Percentiles rank a stretch among this genome's conserved stretches.
These are phyloP conservation scores for Rhagonycha lutea DNA, from an alignment of 2,888 invertebrate species.

Conservation along the genomic window DNA sequence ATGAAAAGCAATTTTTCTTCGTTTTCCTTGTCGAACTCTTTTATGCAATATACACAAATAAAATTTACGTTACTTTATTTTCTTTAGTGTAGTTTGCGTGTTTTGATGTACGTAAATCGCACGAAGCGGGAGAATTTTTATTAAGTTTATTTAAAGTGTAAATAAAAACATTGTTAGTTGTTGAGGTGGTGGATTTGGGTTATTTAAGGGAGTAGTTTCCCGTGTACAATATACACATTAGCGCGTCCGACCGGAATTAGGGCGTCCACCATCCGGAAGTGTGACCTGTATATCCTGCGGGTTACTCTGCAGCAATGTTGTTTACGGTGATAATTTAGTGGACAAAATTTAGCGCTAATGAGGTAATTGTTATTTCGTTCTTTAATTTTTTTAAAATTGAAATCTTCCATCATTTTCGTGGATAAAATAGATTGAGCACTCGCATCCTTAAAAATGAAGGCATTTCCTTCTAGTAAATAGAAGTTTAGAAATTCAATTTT, in stretches of 20 bases:
- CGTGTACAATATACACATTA: slow-evolving; percentile 31
- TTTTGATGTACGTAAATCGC: neutral
- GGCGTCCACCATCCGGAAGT: slow-evolving; percentile 33
- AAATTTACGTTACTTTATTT: neutral
- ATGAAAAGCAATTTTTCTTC: neutral
- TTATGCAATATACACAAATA: neutral
- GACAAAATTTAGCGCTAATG: slow-evolving; percentile 11
- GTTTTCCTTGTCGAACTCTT: neutral
- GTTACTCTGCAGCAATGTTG: slow-evolving; percentile 26
- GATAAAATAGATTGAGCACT: neutral
- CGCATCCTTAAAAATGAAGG: neutral
- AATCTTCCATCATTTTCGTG: neutral
- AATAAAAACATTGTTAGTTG: slow-evolving; percentile 6
- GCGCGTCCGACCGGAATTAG: slow-evolving; percentile 34
- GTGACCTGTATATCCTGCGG: slow-evolving; percentile 35
- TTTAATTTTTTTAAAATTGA: neutral
- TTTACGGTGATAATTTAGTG: slow-evolving; percentile 22
- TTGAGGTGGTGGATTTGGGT: slow-evolving; percentile 15
- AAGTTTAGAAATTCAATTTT: slow-evolving; percentile 24
- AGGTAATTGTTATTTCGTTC: slow-evolving; percentile 13
- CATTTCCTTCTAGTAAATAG: slow-evolving; percentile 11
- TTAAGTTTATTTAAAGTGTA: neutral
- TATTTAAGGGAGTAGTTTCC: slow-evolving; percentile 29
- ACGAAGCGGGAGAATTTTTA: neutral
- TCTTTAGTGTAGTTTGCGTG: neutral